Evolutionary conservation across 2,888 invertebrate genomes (phyloP), one percentile per base, ranked within the genome.

Genomic region (Galeopsomyia nigrocyanea): DNA sequence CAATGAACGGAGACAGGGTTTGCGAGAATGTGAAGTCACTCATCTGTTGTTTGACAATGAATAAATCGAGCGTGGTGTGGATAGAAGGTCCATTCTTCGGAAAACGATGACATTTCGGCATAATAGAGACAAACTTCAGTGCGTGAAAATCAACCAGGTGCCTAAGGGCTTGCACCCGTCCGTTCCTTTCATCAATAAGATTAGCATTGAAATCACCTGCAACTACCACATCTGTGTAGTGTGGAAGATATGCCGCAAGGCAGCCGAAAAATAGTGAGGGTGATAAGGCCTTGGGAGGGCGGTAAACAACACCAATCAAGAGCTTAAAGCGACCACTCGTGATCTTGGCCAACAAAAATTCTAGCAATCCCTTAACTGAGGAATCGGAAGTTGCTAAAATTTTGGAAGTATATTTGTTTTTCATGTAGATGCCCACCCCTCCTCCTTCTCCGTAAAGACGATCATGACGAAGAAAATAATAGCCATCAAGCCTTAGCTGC

Each of bases 51-150:
- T 21, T 47, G 26, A 57, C 66, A 26, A 66, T 66, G 22, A 66
- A 56, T 1, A 67, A 14, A 14, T 67, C 67, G 3, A 67, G 57
- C 67, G 58, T 50, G 50, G 67, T 58, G n/a, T 22, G 5, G 0
- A 13, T 14, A 7, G 63, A 31, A 53, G 51, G 51, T 17, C 53
- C 31, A 1, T n/a, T n/a, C n/a, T 9, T 6, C 13, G 5, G 6
- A 31, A 55, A 49, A 1, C 39, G 9, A 55, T 64, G 55, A 64
- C 55, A 55, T 16, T 53, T 64, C 6, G 64, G 55, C 39, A 9
- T 55, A 21, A 55, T 55, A 3, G 1, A 21, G 3, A 64, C 64
- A n/a, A 64, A 16, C 2, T 3, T 1, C n/a, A 53, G 39, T 9
- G 9, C 49, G 16, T 64, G 55, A 14, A 22, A 31, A 19, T 1